Percentiles rank a stretch among this genome's conserved stretches.
These are phyloP conservation scores for Nyctalus aviator DNA, from an alignment of 2,797 vertebrate species.

Conservation along the genomic window DNA sequence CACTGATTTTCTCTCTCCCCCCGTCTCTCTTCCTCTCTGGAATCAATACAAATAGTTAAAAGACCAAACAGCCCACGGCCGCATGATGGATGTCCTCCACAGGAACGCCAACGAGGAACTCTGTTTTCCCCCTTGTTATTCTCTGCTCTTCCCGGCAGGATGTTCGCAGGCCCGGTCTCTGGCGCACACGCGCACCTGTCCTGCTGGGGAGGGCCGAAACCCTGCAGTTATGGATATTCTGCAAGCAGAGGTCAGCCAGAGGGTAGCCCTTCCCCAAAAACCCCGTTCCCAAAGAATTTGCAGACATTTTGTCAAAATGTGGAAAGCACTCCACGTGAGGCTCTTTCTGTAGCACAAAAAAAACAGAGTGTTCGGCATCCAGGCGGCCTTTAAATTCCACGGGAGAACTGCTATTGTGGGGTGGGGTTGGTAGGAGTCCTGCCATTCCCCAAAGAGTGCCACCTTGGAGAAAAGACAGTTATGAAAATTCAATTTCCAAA, in stretches of 20 bases:
- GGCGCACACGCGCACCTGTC: constrained; percentile 44
- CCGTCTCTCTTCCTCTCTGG: too few relatives aligned
- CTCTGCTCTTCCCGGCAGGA: constrained; percentile 24
- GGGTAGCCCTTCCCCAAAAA: constrained; percentile 66
- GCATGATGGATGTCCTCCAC: background rate
- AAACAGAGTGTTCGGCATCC: background rate
- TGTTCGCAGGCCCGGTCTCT: constrained; percentile 2
- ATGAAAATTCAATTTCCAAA: background rate
- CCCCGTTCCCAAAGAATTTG: constrained; percentile 56
- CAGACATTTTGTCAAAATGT: constrained; percentile 55
- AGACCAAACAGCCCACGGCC: background rate
- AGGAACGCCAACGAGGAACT: background rate
- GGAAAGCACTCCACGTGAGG: background rate
- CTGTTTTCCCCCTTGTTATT: constrained; percentile 14
- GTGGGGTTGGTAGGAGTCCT: background rate
- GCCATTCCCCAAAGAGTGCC: background rate
- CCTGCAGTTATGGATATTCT: constrained; percentile 41
- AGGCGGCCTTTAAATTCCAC: background rate
- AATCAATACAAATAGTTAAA: too few relatives aligned
- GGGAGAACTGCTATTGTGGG: background rate
- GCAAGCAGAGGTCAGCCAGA: constrained; percentile 76
- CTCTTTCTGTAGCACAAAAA: constrained; percentile 35
- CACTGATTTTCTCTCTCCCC: too few relatives aligned
- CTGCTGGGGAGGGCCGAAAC: constrained; percentile 28
- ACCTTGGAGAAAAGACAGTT: constrained; percentile 10